Conservation (phyloP, 2,888 invertebrate species). For the Pilophorus perplexus region DNA sequence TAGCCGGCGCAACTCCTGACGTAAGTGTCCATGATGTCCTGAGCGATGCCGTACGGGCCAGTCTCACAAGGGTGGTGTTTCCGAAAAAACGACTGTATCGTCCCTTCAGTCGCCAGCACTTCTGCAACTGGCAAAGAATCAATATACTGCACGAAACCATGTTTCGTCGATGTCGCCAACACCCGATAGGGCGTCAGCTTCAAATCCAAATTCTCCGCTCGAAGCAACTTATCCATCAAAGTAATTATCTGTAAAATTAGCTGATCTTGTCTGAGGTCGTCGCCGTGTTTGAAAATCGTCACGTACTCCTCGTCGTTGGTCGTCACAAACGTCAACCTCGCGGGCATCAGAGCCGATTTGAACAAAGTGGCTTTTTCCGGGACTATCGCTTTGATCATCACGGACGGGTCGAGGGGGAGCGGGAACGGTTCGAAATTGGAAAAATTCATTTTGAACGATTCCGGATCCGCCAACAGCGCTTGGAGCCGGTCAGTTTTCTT, state of each 20-base stretch:
- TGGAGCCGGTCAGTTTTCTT: constrained; percentile 90
- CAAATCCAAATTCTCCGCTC: constrained; percentile 92
- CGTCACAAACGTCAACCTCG: constrained; percentile 82
- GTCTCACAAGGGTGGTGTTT: constrained; percentile 85
- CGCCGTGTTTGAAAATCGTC: constrained; percentile 96
- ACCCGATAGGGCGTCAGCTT: constrained; percentile 95
- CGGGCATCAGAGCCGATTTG: constrained; percentile 96
- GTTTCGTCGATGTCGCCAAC: constrained; percentile 90
- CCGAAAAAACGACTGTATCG: constrained; percentile 88
- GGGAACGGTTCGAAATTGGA: constrained; percentile 87
- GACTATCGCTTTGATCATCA: constrained; percentile 82
- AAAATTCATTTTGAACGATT: constrained; percentile 81
- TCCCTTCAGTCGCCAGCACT: constrained; percentile 80
- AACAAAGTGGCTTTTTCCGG: constrained; percentile 89
- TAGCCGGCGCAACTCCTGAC: constrained; percentile 94
- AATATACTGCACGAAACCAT: constrained; percentile 95
- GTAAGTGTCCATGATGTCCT: constrained; percentile 97
- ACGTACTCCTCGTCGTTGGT: constrained; percentile 80
- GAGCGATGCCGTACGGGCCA: constrained; percentile 80
- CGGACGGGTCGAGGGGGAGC: constrained; percentile 89
- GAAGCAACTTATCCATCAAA: constrained; percentile 91
- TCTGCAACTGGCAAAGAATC: constrained; percentile 92
- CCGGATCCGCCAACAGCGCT: constrained; percentile 74
- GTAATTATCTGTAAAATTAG: constrained; percentile 96
- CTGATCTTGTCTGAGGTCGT: constrained; percentile 96